Evolutionary conservation across 1,140 invertebrate species (phyloP), one percentile per base, ranked within the genome.

Genomic region (Delia radicum): DNA sequence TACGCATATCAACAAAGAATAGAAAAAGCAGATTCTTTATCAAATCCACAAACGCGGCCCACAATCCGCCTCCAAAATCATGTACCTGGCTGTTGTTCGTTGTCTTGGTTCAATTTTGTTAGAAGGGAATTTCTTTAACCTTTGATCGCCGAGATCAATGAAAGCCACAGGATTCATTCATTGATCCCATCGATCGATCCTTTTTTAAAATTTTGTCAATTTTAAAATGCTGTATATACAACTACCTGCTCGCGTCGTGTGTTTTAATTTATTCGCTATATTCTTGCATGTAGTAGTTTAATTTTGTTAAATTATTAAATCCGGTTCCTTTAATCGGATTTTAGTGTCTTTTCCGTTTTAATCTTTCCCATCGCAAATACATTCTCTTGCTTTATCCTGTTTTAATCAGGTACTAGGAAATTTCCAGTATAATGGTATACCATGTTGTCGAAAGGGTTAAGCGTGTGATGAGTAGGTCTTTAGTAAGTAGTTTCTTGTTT

Each of bases 331-430:
- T 37, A 69, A 69, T 37, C 65, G 18, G 29, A 69, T 33, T 69
- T 33, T 21, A 69, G 31, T 29, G 2, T 69, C 65, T 24, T 69
- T 69, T 69, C 65, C 65, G 29, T 69, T 69, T 33, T 69, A 69
- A 69, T 37, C 65, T 33, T 31, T 63, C 12, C 62, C 26, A 65
- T 5, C 3, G 7, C 55, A 7, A 24, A 12, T 29, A 3, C 8
- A 27, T 65, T 65, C 26, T 65, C n/a, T 65, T 29, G 13, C 62
- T 65, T 65, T 65, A 65, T 65, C 62, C 62, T 65, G 62, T 65
- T 29, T 65, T 69, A 69, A 69, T 33, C 65, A 65, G 62, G 29
- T 69, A 69, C 65, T 15, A 69, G 65, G 65, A 69, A 69, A 28
- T 69, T 33, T 24, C 37, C 37, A 10, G 37, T 42, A 42, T 42